Percentiles rank a stretch among this genome's conserved stretches.
Conservation (phyloP, 2,888 invertebrate species). For the Campoplex capitator region DNA sequence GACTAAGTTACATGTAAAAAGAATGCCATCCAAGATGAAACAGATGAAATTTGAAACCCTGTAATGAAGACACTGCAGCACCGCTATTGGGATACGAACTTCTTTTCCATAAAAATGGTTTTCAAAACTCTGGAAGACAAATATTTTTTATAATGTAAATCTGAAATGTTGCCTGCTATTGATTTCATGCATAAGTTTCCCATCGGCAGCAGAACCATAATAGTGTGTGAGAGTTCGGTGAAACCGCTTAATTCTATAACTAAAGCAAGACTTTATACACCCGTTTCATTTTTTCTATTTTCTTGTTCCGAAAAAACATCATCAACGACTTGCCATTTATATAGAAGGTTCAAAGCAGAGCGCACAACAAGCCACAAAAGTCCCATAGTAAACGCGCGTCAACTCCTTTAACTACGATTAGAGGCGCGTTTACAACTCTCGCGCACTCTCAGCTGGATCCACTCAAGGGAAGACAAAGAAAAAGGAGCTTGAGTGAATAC, state of each 20-base stretch:
- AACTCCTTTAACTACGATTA: constrained; percentile 65
- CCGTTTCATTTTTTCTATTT: constrained; percentile 9
- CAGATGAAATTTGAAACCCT: constrained; percentile 42
- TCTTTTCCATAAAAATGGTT: neutral
- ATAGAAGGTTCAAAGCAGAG: constrained; percentile 32
- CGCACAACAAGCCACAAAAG: constrained; percentile 43
- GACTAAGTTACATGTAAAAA: constrained; percentile 6
- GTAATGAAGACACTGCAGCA: neutral
- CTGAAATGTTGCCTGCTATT: neutral
- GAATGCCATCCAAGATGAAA: neutral
- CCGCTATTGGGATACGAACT: neutral
- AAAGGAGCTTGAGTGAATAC: constrained; percentile 56
- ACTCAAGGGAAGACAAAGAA: constrained; percentile 56
- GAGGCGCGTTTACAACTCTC: constrained; percentile 58
- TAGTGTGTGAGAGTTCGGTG: neutral
- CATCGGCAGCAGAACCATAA: neutral
- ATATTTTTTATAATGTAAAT: neutral
- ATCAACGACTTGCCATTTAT: constrained; percentile 23
- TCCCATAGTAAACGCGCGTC: constrained; percentile 40
- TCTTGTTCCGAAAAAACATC: constrained; percentile 32
- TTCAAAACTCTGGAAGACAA: neutral
- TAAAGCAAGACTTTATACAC: neutral
- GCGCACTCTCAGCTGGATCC: constrained; percentile 46
- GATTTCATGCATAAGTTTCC: neutral
- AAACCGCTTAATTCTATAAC: neutral